Evolutionary conservation across 2,888 invertebrate genomes (phyloP).

Genomic region (Norana najaformis): DNA sequence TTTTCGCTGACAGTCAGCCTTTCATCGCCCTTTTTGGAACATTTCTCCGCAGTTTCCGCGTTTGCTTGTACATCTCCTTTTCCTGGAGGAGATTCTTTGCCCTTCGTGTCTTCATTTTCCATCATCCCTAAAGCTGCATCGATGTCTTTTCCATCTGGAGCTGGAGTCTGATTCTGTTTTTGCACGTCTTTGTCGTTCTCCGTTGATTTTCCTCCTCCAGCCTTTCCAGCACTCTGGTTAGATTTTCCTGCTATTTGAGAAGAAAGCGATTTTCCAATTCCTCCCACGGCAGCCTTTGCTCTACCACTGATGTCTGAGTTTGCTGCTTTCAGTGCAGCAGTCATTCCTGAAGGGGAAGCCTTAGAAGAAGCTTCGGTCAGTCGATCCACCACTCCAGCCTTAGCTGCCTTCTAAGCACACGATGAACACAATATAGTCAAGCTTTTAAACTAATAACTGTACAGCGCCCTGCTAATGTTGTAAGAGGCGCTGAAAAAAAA

Average conservation of each 20-base stretch:
- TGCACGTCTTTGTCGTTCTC: conserved; percentile 40
- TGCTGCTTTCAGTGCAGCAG: neutral
- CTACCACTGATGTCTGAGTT: neutral
- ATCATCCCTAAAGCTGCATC: neutral
- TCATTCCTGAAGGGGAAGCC: neutral
- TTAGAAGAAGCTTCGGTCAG: conserved; percentile 44
- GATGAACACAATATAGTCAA: neutral
- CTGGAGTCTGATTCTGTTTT: neutral
- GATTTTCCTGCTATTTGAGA: neutral
- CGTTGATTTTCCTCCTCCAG: conserved; percentile 47
- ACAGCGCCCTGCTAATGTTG: no score
- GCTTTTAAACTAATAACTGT: no score
- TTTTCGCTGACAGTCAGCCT: conserved; percentile 27
- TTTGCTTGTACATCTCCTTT: neutral
- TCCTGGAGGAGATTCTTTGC: neutral
- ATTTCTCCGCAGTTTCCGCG: neutral
- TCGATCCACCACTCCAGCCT: conserved; percentile 41
- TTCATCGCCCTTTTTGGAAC: conserved; percentile 37
- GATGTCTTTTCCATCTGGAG: neutral
- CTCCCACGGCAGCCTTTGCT: neutral
- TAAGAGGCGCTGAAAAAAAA: no score
- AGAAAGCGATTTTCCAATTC: neutral
- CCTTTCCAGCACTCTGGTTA: conserved; percentile 38
- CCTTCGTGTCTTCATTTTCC: neutral
- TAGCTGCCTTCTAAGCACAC: conserved; percentile 39